Evolutionary conservation across 2,797 vertebrate genomes (phyloP), one percentile per base, ranked within the genome.

Genomic region (Falco berigora): DNA sequence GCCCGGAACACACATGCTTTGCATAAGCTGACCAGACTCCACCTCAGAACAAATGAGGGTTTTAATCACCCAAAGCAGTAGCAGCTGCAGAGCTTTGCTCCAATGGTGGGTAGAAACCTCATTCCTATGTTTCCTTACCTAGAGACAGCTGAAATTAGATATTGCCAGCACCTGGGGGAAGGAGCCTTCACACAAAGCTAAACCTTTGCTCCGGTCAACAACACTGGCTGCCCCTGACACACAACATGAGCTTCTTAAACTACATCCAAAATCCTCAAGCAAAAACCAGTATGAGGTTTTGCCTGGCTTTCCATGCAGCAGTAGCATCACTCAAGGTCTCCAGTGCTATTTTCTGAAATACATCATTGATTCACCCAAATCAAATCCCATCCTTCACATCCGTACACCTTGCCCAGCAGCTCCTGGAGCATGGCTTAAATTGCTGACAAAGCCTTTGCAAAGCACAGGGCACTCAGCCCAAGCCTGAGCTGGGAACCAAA

Each of bases 1-100:
- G 52, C 52, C 47, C 2, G 0, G 0, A 53, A 30, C n/a, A 21
- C 2, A 1, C 16, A 18, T 2, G 2, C 11, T 38, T 59, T 4
- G 1, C 62, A 14, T 24, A 25, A 66, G n/a, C 62, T 75, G 32
- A 66, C 7, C 47, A 42, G 38, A 28, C 28, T 64, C 28, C 46
- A 28, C 22, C 36, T 36, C 64, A 28, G 55, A 85, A 30, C 61
- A 74, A 44, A 53, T 6, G 10, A 88, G 56, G 34, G 30, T 64
- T 68, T 61, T 36, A 44, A 68, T 12, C 46, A 63, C 50, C n/a
- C 34, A 28, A 10, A 80, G 28, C 6, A 2, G 42, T 16, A 36
- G 63, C 32, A 42, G 15, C 24, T 9, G 19, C 23, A 46, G 56
- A 30, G 21, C 22, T 53, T 69, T 46, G 32, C 38, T 73, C 49